Base-by-base conservation (phyloP, 2,797 vertebrate genomes). In the Phataginus tricuspis region DNA sequence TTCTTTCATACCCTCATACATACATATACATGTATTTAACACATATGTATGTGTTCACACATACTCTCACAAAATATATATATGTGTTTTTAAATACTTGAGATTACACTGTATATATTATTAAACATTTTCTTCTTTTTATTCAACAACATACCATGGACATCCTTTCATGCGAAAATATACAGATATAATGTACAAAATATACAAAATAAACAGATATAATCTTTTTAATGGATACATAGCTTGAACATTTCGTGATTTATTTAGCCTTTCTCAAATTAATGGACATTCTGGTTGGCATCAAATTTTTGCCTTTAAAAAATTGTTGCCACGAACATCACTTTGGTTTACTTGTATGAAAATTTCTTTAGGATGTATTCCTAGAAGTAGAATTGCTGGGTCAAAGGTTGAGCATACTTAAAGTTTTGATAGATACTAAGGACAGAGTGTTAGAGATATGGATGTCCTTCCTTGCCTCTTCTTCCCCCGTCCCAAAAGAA, bases 331-430 rank as follows among this genome's bases (percentile, higher is more conserved):
- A 12, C 53, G 31, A 84, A 57, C 15, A 57, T 75, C 49, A 66
- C 27, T 83, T 88, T 71, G 68, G 16, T 25, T 25, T 61, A 27
- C n/a, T 86, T 84, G 25, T 37, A 39, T 31, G 64, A 85, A 18
- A 84, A 91, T 90, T 89, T 83, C 68, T 75, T 95, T 79, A 93
- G 34, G 15, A 63, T 84, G 3, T 64, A 75, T 79, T 91, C 59
- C 55, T 92, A 69, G 64, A 80, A 90, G 80, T 86, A 83, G n/a
- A 86, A 74, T 75, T 89, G 11, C 25, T 87, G 12, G 19, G n/a
- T 83, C 64, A 93, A 90, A 83, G 59, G 21, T 63, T 49, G 34
- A 75, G 10, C 42, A 78, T 84, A 72, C 59, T 42, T 84, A 45
- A 82, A 29, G 37, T n/a, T 79, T 92, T 85, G 49, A 25, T 49